Evolutionary conservation across 2,113 vertebrate species (phyloP), one percentile per base, ranked within the genome.

Genomic region (Alexandromys fortis): DNA sequence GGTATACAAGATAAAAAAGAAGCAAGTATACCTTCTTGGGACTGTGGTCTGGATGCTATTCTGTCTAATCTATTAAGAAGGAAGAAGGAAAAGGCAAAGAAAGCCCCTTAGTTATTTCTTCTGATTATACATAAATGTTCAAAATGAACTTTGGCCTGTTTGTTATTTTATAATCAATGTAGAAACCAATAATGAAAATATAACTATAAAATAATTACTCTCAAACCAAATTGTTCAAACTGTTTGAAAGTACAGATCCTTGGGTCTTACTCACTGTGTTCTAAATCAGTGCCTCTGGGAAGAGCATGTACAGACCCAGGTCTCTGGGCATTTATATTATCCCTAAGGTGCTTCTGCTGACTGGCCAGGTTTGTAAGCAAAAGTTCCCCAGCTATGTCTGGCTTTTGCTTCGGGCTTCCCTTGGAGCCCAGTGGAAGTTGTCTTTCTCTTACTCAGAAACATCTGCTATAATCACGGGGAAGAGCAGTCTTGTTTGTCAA

Each of bases 401-500:
- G 88, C 83, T 61, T 42, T 73, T 5, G 17, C 7, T 45, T 42
- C 38, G 7, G 77, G 65, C 65, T 49, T 78, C 75, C 65, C 89
- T 81, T 81, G 94, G 47, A 52, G 55, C 85, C 76, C 92, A 82
- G 90, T 38, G 73, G 81, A 94, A 96, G 86, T 61, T 47, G 92
- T 61, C 77, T 67, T 63, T 79, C 72, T 76, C 94, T 96, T 78
- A n/a, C 94, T 94, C n/a, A 33, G 68, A 86, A 93, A 85, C 95
- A 97, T 94, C 92, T 97, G 94, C 52, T 90, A 75, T 90, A 85
- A 97, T 86, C 93, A 78, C 79, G 67, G 12, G 28, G 28, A 35
- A 97, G 96, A 90, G 13, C 13, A 22, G 7, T 1, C 58, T 86
- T 95, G 75, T 96, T 97, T 93, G 92, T 72, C 52, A 70, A 98